These are phyloP conservation scores for Zapus hudsonius DNA, from an alignment of 2,113 vertebrate genomes.

Conservation along the genomic window DNA sequence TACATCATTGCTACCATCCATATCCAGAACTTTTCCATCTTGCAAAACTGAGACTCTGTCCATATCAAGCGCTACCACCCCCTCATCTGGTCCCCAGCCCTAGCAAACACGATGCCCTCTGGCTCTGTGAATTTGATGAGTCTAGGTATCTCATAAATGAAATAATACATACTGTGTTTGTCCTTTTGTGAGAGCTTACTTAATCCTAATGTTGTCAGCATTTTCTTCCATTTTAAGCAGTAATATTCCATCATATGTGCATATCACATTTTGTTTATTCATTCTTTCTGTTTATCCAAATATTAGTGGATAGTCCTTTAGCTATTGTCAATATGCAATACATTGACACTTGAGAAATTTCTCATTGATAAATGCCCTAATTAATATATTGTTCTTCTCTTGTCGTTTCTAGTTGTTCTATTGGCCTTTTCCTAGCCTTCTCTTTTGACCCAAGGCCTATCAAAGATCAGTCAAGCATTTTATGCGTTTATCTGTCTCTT, in stretches of 20 bases:
- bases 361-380: neutral
- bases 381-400: no score
- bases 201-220: neutral
- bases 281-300: neutral
- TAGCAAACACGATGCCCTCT: neutral
- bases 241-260: neutral
- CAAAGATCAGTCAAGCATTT: neutral
- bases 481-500: neutral
- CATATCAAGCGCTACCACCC: neutral
- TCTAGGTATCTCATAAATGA: neutral
- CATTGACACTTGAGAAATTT: neutral
- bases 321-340: neutral
- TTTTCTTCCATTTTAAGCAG: slow-evolving; percentile 15
- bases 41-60: neutral
- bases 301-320: neutral
- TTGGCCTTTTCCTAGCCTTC: neutral
- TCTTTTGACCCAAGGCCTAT: neutral
- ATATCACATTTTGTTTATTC: no score
- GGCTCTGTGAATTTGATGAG: neutral
- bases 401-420: neutral
- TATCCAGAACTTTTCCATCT: neutral
- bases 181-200: neutral
- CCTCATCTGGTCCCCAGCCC: no score
- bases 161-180: neutral
- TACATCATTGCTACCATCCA: neutral